phyloP scores from a whole-genome alignment of 2,888 invertebrate genomes.

The Cephus pygmeus region DNA sequence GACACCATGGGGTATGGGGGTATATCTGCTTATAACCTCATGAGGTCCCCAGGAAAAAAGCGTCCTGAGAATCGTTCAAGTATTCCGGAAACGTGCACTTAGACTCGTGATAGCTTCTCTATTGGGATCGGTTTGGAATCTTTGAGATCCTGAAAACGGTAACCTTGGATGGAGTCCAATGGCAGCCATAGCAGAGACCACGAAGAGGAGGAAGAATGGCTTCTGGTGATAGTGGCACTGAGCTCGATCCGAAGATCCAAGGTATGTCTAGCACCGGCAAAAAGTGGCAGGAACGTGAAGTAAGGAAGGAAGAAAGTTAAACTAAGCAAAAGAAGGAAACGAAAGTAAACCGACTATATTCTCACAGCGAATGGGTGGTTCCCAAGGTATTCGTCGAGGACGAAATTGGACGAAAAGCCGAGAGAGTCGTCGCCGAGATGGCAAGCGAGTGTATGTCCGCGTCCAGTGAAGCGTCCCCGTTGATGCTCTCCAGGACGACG shows the following conservation, averaged over 20 bases:
- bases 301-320: neutral
- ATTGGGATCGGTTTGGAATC: neutral
- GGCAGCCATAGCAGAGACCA: neutral
- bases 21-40: neutral
- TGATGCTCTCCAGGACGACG: constrained; percentile 51
- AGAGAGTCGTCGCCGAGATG: constrained; percentile 34
- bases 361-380: neutral
- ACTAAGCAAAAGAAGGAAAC: neutral
- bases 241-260: neutral
- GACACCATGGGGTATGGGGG: neutral
- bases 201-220: neutral
- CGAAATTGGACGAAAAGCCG: constrained; percentile 42
- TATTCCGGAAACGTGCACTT: neutral
- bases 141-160: neutral
- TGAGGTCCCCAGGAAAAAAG: neutral
- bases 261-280: neutral
- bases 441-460: constrained; percentile 21
- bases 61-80: neutral
- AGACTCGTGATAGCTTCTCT: neutral
- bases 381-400: neutral
- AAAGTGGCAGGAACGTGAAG: neutral
- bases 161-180: neutral
- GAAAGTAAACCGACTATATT: neutral
- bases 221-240: neutral
- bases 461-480: constrained; percentile 45